These are phyloP conservation scores for Falco concolor DNA, from an alignment of 2,797 vertebrate species.

Conservation along the genomic window DNA sequence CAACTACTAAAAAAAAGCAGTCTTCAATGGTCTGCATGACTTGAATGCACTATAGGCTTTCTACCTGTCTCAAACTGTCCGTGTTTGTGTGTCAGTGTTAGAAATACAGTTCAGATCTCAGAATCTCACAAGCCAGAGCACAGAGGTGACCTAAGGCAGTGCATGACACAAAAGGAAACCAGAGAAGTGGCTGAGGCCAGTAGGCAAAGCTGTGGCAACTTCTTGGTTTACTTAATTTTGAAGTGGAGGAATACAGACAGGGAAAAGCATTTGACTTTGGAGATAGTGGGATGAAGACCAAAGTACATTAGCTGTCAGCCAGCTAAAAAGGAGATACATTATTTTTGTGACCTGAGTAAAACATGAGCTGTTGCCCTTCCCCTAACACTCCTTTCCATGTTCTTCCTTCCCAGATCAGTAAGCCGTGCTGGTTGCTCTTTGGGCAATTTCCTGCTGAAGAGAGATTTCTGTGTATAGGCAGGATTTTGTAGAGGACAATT, in stretches of 20 bases:
- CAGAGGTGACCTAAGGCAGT: background rate
- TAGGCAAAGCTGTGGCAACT: background rate
- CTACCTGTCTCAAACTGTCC: background rate
- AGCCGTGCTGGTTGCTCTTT: background rate
- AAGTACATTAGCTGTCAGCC: background rate
- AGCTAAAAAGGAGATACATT: background rate
- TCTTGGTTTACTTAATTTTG: background rate
- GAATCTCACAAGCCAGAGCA: background rate
- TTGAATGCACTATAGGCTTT: background rate
- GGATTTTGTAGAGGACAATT: background rate
- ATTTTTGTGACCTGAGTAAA: background rate
- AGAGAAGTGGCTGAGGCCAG: background rate
- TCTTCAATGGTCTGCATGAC: background rate
- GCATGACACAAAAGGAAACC: background rate
- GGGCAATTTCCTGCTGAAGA: background rate
- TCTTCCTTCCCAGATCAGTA: background rate
- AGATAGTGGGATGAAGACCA: background rate
- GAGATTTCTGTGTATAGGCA: background rate
- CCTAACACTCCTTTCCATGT: background rate
- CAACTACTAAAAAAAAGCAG: background rate
- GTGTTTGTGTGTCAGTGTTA: background rate
- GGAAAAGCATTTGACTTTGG: background rate
- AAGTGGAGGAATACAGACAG: background rate
- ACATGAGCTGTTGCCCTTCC: background rate
- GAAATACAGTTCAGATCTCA: background rate